Evolutionary conservation across 2,888 invertebrate species (phyloP), one percentile per base, ranked within the genome.

Genomic region (Desoria tigrina): DNA sequence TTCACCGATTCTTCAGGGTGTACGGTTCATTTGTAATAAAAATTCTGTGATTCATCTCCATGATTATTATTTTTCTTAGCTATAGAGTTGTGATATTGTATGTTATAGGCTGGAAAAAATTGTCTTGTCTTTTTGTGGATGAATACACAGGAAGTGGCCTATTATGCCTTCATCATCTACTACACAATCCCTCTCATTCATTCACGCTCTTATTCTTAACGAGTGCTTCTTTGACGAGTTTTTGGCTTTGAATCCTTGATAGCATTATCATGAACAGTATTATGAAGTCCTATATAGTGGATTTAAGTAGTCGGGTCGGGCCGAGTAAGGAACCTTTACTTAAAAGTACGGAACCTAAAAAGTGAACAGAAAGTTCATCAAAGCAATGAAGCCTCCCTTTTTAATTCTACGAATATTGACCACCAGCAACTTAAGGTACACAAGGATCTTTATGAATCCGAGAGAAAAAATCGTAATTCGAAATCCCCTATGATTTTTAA

Each of bases 111-210:
- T 37, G 42, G 42, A 57, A 57, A 57, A 57, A 57, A 55, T 51
- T 61, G 50, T 39, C 42, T 42, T 39, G 58, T 56, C 62, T 65
- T 54, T 66, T 55, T 61, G 45, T 68, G 61, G 63, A 58, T 70
- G 66, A 70, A 67, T 67, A 63, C 65, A 70, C 70, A 70, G 70
- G 70, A 71, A 68, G 66, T 71, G 66, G 71, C 56, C 68, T 58
- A 71, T 71, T 71, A 71, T 66, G 50, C 42, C 28, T 54, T 45
- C 32, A n/a, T 57, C 55, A 56, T 63, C 42, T 49, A 51, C 26
- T 7, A 7, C 51, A 18, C 51, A 24, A 51, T 21, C 23, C 51
- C 9, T 21, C n/a, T 51, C 51, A 51, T 57, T 57, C 56, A 57
- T 57, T 57, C 56, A 55, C 21, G 26, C 32, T 28, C 24, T 55